These are phyloP conservation scores for Platyscapa corneri DNA, from an alignment of 1,140 invertebrate genomes.

Conservation along the genomic window DNA sequence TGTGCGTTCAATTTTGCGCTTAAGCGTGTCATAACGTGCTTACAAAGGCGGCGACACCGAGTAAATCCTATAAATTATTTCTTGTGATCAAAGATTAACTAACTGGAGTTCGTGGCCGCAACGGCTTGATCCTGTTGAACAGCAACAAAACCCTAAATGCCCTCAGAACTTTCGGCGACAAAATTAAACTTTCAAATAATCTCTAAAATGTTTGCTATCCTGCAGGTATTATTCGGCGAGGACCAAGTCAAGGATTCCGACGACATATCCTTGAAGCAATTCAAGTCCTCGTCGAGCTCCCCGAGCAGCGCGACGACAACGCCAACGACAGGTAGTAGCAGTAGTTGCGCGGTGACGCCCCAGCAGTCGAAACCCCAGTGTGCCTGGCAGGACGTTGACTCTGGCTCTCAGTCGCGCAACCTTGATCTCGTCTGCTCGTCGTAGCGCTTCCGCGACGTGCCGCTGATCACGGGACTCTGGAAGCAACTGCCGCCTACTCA, in stretches of 20 bases:
- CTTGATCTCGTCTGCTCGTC: conserved; percentile 63
- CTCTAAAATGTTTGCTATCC: neutral
- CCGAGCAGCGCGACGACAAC: neutral
- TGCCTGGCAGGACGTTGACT: conserved; percentile 62
- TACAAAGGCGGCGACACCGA: too few species aligned
- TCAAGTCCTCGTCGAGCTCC: conserved; percentile 22
- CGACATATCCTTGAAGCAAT: conserved; percentile 13
- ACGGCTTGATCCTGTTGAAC: too few species aligned
- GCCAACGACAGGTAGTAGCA: neutral
- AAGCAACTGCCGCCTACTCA: conserved; percentile 63
- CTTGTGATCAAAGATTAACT: too few species aligned
- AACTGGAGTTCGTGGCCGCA: too few species aligned
- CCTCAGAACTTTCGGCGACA: neutral
- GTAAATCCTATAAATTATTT: too few species aligned
- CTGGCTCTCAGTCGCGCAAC: neutral
- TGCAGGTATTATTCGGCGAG: conserved; percentile 68
- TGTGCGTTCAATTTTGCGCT: too few species aligned
- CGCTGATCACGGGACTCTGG: conserved; percentile 68
- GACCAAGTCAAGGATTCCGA: neutral
- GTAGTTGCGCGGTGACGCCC: neutral
- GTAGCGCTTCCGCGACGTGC: conserved; percentile 64
- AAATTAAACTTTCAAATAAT: neutral
- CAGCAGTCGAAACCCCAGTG: conserved; percentile 57
- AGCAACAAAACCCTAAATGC: neutral
- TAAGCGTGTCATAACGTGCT: too few species aligned